A percentile compares a stretch with the other conserved stretches of the same genome.
These are phyloP conservation scores for Noctua pronuba DNA, from an alignment of 2,888 invertebrate genomes.

Conservation along the genomic window DNA sequence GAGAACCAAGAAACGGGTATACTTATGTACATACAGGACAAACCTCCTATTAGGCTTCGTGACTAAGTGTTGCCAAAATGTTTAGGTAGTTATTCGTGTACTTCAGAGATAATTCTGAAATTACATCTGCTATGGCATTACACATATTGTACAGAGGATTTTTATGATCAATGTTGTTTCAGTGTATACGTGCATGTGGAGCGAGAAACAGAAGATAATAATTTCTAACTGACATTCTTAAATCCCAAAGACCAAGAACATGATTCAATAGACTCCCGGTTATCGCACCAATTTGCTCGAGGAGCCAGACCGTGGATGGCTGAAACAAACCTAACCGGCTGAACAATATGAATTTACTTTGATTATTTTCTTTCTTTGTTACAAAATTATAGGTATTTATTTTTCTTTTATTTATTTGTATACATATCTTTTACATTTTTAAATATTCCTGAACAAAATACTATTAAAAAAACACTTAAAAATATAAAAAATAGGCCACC, in stretches of 20 bases:
- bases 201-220: background rate
- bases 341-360: background rate
- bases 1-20: background rate
- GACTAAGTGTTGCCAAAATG: background rate
- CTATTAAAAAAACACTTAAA: too few species aligned
- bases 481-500: too few species aligned
- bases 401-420: too few species aligned
- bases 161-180: background rate
- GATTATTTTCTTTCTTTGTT: background rate
- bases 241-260: conserved; percentile 12
- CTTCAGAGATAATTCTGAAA: background rate
- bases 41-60: background rate
- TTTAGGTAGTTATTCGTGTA: background rate
- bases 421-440: too few species aligned
- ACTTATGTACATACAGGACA: background rate
- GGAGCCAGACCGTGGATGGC: background rate
- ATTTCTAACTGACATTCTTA: background rate
- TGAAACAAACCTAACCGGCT: background rate
- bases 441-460: too few species aligned
- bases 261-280: too few species aligned
- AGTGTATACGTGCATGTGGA: background rate
- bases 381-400: background rate
- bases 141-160: background rate
- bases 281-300: background rate
- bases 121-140: background rate